Conservation (phyloP, 37 sponge, comb jelly and placozoan species). For the Amphimedon queenslandica region DNA sequence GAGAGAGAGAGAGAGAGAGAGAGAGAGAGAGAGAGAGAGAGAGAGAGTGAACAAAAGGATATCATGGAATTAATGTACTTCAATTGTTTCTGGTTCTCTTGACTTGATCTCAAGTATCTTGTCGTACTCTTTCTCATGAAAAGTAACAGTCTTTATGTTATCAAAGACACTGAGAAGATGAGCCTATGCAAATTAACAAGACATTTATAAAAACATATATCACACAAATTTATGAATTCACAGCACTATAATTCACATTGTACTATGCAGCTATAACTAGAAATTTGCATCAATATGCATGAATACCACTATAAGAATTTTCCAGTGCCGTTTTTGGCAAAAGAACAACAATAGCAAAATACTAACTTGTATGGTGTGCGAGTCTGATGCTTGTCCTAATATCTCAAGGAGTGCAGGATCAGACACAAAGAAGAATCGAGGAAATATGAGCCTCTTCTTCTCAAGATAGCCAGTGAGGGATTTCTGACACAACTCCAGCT, state of each 20-base stretch:
- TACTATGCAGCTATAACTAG: too few relatives aligned
- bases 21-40: background rate
- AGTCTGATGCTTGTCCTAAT: conserved; percentile 96
- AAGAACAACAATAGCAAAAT: too few relatives aligned
- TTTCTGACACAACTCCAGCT: conserved; percentile 99
- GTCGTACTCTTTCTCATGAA: conserved; percentile 97
- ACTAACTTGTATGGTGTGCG: conserved; percentile 91
- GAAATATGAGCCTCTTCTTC: conserved; percentile 97
- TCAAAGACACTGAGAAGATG: conserved; percentile 98
- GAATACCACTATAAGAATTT: too few relatives aligned
- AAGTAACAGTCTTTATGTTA: conserved; percentile 94
- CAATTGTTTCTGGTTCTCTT: conserved; percentile 93
- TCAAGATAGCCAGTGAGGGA: conserved; percentile 98
- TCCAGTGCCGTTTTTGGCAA: too few relatives aligned
- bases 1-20: conserved; percentile 7
- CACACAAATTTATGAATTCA: too few relatives aligned
- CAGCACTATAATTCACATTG: too few relatives aligned
- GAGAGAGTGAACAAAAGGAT: background rate
- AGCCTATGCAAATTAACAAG: conserved; percentile 21
- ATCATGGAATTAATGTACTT: conserved; percentile 38
- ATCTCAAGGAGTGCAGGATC: conserved; percentile 98
- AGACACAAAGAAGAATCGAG: conserved; percentile 99
- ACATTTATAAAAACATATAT: too few relatives aligned
- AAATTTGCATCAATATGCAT: too few relatives aligned
- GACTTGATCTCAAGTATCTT: conserved; percentile 92